Conservation (phyloP, 1,140 invertebrate species). For the Notospermus geniculatus region DNA sequence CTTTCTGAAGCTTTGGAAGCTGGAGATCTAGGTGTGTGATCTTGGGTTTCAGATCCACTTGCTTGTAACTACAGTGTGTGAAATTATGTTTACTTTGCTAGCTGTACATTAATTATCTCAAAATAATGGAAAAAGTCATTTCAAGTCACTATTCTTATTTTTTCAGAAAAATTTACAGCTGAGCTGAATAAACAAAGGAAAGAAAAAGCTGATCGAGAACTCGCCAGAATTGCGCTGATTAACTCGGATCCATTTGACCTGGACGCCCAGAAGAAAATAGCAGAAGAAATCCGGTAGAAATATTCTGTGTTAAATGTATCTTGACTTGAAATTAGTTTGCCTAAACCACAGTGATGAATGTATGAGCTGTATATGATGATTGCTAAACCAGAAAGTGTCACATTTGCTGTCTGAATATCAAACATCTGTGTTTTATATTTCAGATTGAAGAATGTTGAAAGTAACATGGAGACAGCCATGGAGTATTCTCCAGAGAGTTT, state of each 20-base stretch:
- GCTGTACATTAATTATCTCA: background rate
- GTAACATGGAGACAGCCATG: slow-evolving; percentile 98
- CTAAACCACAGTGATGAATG: background rate
- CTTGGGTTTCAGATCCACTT: background rate
- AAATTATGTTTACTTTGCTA: background rate
- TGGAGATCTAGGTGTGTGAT: slow-evolving; percentile 68
- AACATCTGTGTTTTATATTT: background rate
- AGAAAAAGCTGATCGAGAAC: slow-evolving; percentile 57
- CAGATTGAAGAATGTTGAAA: slow-evolving; percentile 89
- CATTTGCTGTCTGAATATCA: slow-evolving; percentile 15
- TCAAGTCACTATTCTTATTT: slow-evolving; percentile 10
- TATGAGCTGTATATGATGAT: background rate
- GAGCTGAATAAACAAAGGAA: slow-evolving; percentile 62
- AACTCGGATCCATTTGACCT: slow-evolving; percentile 93
- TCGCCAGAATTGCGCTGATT: slow-evolving; percentile 81
- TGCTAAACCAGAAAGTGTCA: too few species aligned
- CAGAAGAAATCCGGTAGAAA: too few species aligned
- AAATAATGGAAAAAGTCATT: too few species aligned
- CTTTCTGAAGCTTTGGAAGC: slow-evolving; percentile 85
- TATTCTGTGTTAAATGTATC: too few species aligned
- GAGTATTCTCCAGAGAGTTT: slow-evolving; percentile 98
- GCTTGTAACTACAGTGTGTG: background rate
- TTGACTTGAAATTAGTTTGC: background rate
- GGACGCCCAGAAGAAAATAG: slow-evolving; percentile 89
- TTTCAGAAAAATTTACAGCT: slow-evolving; percentile 74